A percentile compares a stretch with the other conserved stretches of the same genome.
phyloP scores from a whole-genome alignment of 2,113 vertebrate genomes.

The Phaethon lepturus region DNA sequence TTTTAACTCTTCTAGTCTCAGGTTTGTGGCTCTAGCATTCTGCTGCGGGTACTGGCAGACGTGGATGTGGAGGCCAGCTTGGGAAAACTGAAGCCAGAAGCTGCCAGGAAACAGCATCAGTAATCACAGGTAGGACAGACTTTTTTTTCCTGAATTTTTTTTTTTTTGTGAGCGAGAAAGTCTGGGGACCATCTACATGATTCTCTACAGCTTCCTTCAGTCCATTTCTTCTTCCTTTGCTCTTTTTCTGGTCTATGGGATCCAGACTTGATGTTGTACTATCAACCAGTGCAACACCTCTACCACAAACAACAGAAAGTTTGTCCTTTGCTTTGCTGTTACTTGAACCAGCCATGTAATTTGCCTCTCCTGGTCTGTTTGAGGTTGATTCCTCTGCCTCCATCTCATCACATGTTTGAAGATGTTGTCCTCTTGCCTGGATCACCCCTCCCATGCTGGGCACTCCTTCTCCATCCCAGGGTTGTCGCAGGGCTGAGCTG shows the following conservation, averaged over 20 bases:
- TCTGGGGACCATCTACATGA: background rate
- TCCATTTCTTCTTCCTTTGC: background rate
- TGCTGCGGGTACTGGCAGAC: background rate
- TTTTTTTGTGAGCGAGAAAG: background rate
- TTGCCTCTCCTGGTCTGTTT: background rate
- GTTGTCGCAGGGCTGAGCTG: background rate
- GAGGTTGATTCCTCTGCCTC: background rate
- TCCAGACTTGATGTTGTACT: background rate
- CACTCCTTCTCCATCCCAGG: background rate
- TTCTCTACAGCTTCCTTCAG: background rate
- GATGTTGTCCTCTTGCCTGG: background rate
- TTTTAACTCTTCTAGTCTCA: background rate
- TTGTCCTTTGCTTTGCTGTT: background rate
- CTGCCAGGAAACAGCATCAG: background rate
- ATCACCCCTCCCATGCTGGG: background rate
- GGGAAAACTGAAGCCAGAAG: background rate
- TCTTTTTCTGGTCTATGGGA: background rate
- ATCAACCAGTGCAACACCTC: background rate
- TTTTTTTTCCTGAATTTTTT: background rate
- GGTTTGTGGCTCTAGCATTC: background rate
- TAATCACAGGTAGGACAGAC: background rate
- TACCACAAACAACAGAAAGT: background rate
- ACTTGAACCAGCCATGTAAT: background rate
- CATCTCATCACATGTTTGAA: background rate
- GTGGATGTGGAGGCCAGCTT: background rate